Evolutionary conservation across 1,140 invertebrate genomes (phyloP).

Genomic region (Orchestia grillus): DNA sequence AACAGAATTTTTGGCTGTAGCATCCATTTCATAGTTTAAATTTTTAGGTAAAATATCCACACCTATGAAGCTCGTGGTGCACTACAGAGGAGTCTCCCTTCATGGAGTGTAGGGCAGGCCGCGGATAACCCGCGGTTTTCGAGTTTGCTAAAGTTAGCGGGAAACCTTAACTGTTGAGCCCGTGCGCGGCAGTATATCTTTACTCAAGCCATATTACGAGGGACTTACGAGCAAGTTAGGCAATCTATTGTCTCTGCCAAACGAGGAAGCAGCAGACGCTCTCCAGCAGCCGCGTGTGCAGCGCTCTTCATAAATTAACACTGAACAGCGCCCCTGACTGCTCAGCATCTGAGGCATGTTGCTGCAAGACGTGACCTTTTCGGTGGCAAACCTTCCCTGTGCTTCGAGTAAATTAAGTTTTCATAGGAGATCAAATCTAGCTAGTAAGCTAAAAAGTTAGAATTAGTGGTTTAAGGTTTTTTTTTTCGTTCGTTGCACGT

Average conservation of each 20-base stretch:
- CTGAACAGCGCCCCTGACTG: neutral
- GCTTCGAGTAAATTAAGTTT: neutral
- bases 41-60: neutral
- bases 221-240: conserved; percentile 52
- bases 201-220: conserved; percentile 38
- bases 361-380: neutral
- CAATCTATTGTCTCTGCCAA: conserved; percentile 53
- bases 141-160: conserved; percentile 5
- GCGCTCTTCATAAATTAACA: neutral
- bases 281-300: neutral
- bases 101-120: neutral
- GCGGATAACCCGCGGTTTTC: conserved; percentile 21
- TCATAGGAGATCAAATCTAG: neutral
- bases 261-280: neutral
- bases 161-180: conserved; percentile 5
- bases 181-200: conserved; percentile 33
- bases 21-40: no score
- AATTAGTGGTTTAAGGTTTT: neutral
- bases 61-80: neutral
- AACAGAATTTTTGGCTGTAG: no score
- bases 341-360: neutral
- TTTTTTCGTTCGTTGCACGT: no score
- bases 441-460: neutral
- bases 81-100: neutral
- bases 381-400: neutral